Conservation (phyloP, 2,113 vertebrate species). For the Grallaria varia region DNA sequence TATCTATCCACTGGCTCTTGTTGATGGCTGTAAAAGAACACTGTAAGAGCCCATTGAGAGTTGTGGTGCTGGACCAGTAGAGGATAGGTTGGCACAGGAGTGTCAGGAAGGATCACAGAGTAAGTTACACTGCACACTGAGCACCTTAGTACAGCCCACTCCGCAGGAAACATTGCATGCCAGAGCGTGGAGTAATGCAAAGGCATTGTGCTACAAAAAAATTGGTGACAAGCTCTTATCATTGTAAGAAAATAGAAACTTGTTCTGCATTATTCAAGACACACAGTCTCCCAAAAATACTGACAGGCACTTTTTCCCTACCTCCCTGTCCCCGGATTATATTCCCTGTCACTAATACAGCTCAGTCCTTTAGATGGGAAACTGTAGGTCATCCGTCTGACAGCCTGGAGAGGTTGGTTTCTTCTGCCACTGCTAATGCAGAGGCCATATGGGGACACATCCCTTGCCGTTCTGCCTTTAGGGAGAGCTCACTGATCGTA, state of each 20-base stretch:
- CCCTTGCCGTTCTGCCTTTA: not conserved
- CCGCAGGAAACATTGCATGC: not conserved
- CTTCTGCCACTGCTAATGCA: not conserved
- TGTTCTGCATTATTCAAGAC: not conserved
- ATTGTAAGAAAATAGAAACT: not conserved
- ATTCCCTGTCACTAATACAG: not conserved
- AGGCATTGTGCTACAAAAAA: not conserved
- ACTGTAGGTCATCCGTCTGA: not conserved
- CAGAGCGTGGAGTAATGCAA: not conserved
- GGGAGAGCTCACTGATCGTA: not conserved
- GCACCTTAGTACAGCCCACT: not conserved
- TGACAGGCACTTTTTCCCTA: not conserved
- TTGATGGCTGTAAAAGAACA: not conserved
- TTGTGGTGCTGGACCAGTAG: not conserved
- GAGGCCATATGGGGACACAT: not conserved
- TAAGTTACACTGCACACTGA: not conserved
- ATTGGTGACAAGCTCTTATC: not conserved
- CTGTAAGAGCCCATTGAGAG: not conserved
- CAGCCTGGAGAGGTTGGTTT: not conserved
- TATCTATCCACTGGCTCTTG: not conserved
- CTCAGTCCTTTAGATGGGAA: not conserved
- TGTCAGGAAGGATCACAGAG: not conserved
- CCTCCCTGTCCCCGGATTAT: not conserved
- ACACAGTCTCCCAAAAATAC: not conserved
- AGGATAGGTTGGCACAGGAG: not conserved